Evolutionary conservation across 2,888 invertebrate species (phyloP).

Genomic region (Perdita meconis): DNA sequence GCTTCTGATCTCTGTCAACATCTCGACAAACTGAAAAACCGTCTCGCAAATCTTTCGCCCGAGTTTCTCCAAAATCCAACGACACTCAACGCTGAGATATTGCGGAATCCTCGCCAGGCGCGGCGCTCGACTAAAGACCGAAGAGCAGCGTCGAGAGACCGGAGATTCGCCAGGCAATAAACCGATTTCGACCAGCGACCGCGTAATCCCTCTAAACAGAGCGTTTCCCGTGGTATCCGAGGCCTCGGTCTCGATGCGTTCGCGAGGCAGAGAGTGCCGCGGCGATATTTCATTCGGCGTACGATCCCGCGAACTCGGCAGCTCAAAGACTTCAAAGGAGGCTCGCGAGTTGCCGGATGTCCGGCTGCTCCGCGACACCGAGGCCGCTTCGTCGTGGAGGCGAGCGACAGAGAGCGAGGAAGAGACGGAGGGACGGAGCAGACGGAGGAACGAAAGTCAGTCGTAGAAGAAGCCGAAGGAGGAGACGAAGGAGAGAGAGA

Average conservation of each 20-base stretch:
- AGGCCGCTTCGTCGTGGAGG: conserved; percentile 44
- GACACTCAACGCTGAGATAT: not conserved
- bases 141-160: conserved; percentile 21
- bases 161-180: conserved; percentile 38
- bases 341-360: conserved; percentile 77
- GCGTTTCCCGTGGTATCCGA: conserved; percentile 19
- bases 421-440: conserved; percentile 16
- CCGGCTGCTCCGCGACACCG: conserved; percentile 73
- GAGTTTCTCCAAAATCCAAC: not conserved
- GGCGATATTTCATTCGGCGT: conserved; percentile 82
- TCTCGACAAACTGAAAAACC: not conserved
- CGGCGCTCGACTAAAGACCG: conserved; percentile 22
- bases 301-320: conserved; percentile 75
- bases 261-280: conserved; percentile 21
- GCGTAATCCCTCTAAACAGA: conserved; percentile 44
- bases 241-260: conserved; percentile 23
- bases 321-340: conserved; percentile 79
- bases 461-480: conserved; percentile 12
- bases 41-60: not conserved
- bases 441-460: conserved; percentile 11
- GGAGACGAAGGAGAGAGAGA: conserved; percentile 16
- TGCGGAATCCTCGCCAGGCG: conserved; percentile 7
- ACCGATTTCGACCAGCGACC: conserved; percentile 38
- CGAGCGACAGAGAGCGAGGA: conserved; percentile 27
- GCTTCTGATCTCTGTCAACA: no score